Evolutionary conservation across 2,113 vertebrate genomes (phyloP).

Genomic region (Lepidothrix coronata): DNA sequence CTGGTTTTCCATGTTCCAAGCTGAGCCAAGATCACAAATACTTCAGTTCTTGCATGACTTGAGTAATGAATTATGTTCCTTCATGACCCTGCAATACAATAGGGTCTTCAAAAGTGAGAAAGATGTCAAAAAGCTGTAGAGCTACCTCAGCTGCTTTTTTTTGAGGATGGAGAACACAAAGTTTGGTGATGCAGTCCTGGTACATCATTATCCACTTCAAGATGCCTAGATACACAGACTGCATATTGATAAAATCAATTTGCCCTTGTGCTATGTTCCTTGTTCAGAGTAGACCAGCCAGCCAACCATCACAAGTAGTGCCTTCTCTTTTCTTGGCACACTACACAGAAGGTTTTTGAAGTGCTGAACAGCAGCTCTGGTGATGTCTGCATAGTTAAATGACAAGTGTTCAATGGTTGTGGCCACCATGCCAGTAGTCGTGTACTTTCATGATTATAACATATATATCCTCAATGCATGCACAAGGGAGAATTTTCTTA

Average conservation of each 20-base stretch:
- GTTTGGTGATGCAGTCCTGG: not conserved
- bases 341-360: not conserved
- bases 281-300: not conserved
- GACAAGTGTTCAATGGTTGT: rapidly evolving
- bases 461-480: rapidly evolving
- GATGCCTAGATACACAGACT: not conserved
- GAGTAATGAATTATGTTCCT: not conserved
- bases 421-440: rapidly evolving
- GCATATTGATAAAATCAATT: not conserved
- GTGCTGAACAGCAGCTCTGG: not conserved
- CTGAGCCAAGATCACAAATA: not conserved
- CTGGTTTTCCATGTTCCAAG: not conserved
- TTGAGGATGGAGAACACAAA: not conserved
- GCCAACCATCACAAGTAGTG: not conserved
- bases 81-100: not conserved
- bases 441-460: not conserved
- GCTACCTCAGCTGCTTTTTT: not conserved
- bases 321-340: not conserved
- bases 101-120: not conserved
- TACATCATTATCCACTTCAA: not conserved
- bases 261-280: not conserved
- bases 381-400: not conserved
- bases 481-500: not conserved
- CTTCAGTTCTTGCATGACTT: not conserved
- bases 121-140: not conserved